Evolutionary conservation across 2,113 vertebrate genomes (phyloP).

Genomic region (Hucho hucho): DNA sequence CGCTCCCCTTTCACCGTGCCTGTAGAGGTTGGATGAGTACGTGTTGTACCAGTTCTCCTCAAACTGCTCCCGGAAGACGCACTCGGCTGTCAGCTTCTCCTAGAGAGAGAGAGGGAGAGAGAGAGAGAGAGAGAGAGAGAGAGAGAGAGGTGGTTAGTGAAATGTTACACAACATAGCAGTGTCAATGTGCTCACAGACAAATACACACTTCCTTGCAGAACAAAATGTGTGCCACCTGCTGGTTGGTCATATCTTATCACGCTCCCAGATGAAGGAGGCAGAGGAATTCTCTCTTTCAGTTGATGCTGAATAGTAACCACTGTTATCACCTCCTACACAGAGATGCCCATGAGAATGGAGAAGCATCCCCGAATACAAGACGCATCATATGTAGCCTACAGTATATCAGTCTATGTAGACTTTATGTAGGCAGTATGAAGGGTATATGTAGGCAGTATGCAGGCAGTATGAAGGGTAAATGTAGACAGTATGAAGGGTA

Average conservation of each 20-base stretch:
- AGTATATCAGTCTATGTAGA: neutral
- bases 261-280: neutral
- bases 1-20: constrained; percentile 89
- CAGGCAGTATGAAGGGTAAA: too few relatives aligned
- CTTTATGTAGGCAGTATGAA: neutral
- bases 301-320: neutral
- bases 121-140: constrained; percentile 26
- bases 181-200: neutral
- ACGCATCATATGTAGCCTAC: too few relatives aligned
- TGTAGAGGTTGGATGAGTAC: constrained; percentile 97
- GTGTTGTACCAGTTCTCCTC: constrained; percentile 99
- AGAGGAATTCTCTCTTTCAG: neutral
- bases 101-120: constrained; percentile 58
- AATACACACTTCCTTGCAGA: neutral
- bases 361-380: too few relatives aligned
- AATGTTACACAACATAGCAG: constrained; percentile 9
- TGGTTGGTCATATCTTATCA: constrained; percentile 14
- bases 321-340: neutral
- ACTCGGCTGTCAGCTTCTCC: constrained; percentile 95
- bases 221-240: constrained; percentile 26
- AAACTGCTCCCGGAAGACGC: constrained; percentile 96
- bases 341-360: too few relatives aligned
- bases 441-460: too few relatives aligned
- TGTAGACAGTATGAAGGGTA: neutral
- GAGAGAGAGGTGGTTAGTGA: neutral